Conservation (phyloP, 2,888 invertebrate genomes). For the Gonocerus acuteangulatus region DNA sequence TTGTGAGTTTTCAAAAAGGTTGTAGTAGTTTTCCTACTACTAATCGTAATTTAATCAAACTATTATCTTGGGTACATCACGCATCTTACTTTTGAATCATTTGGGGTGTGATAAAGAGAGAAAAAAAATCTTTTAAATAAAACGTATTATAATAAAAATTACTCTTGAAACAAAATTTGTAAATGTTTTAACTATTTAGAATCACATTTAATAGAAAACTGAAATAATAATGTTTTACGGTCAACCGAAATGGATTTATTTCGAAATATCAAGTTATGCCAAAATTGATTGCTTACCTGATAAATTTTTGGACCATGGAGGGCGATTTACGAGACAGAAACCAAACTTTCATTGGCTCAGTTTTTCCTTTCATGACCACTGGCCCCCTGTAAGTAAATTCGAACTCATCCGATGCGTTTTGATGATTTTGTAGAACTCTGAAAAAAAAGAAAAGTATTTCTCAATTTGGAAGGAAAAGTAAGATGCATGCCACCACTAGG, state of each 20-base stretch:
- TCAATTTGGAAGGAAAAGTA: neutral
- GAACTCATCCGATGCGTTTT: constrained; percentile 78
- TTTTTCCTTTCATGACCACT: constrained; percentile 86
- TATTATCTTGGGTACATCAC: too few species aligned
- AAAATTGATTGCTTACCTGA: neutral
- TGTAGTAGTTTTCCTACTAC: too few species aligned
- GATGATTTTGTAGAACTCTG: constrained; percentile 70
- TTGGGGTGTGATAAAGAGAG: too few species aligned
- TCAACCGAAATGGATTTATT: neutral
- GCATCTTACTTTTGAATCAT: too few species aligned
- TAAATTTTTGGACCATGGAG: neutral
- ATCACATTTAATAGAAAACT: neutral
- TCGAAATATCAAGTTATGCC: neutral
- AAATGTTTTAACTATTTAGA: neutral
- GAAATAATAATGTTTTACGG: neutral
- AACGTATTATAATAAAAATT: too few species aligned
- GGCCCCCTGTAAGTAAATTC: constrained; percentile 79
- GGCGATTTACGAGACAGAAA: constrained; percentile 55
- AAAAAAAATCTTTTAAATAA: too few species aligned
- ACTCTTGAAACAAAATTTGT: constrained; percentile 42
- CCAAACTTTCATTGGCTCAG: constrained; percentile 91
- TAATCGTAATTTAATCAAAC: too few species aligned
- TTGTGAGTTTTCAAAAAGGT: too few species aligned
- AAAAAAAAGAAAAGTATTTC: constrained; percentile 43
- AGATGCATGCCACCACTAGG: too few species aligned